These are phyloP conservation scores for Oasisia sp. DNA, from an alignment of 2,888 invertebrate genomes.

Conservation along the genomic window DNA sequence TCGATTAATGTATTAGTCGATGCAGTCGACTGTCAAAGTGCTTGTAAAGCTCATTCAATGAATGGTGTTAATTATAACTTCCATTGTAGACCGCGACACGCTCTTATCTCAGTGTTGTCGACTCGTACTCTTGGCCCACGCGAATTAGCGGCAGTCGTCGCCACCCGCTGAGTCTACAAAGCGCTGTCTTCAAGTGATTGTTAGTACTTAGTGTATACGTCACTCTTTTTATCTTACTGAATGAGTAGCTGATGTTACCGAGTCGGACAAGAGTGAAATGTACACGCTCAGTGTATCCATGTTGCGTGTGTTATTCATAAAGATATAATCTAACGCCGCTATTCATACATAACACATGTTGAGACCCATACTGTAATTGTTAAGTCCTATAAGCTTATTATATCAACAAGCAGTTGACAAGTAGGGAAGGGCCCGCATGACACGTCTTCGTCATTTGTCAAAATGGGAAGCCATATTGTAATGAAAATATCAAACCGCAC, in stretches of 20 bases:
- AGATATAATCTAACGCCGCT: neutral
- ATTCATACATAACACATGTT: neutral
- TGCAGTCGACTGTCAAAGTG: neutral
- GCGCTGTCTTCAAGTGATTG: neutral
- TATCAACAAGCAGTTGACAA: too few species aligned
- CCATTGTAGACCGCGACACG: neutral
- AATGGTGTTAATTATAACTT: neutral
- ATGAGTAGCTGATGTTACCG: neutral
- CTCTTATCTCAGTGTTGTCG: neutral
- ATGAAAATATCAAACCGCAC: too few species aligned
- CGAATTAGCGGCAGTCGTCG: neutral
- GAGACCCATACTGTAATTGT: neutral
- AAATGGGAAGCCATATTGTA: too few species aligned
- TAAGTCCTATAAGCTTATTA: too few species aligned
- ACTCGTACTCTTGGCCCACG: neutral
- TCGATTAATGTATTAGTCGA: neutral
- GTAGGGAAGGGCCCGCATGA: too few species aligned
- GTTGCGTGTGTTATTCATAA: neutral
- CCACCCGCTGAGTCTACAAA: neutral
- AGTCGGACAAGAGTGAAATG: neutral
- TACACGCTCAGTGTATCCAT: neutral
- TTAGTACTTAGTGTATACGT: neutral
- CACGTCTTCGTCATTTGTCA: too few species aligned
- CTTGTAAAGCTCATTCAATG: neutral
- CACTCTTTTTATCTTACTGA: neutral